Base-by-base conservation (phyloP, 2,888 invertebrate species). In the Clostera curtula region DNA sequence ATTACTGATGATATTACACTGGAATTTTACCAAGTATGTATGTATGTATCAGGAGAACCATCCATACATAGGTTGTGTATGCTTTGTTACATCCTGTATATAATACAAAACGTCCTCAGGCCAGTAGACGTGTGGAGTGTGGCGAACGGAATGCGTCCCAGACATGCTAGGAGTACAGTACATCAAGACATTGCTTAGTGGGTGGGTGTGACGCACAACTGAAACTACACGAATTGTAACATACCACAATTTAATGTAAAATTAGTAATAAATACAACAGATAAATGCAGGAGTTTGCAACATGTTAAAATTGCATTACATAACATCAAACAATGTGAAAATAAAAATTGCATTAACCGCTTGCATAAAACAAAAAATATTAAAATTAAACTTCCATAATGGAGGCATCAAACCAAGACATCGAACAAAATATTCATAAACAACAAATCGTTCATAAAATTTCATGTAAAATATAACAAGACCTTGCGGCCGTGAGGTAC, bases 171-270 rank as follows among this genome's bases (percentile, higher is more conserved):
- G n/a, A n/a, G n/a, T n/a, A n/a, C n/a, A n/a, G n/a, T n/a, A n/a
- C n/a, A n/a, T n/a, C n/a, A n/a, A n/a, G n/a, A n/a, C n/a, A n/a
- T n/a, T n/a, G n/a, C n/a, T n/a, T n/a, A n/a, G 59, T 58, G 46
- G 58, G 60, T 61, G 66, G 69, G 71, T 61, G 64, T 58, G 68
- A 62, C 64, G 69, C 66, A 70, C 65, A 66, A 83, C 80, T 80
- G 82, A 83, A 83, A 83, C 83, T 80, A 82, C 83, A 82, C 68
- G 64, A 59, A 70, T 61, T 80, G 85, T 87, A 88, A 88, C 87
- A 88, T 87, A 88, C 87, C 88, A 88, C 87, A 87, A 87, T 88
- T 85, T 87, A 88, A 88, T 88, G 87, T 87, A 87, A 88, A 88
- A 88, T 87, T 88, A 88, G 87, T 87, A 87, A 87, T 84, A 87